Evolutionary conservation across 2,888 invertebrate genomes (phyloP).

Genomic region (Pterostichus madidus): DNA sequence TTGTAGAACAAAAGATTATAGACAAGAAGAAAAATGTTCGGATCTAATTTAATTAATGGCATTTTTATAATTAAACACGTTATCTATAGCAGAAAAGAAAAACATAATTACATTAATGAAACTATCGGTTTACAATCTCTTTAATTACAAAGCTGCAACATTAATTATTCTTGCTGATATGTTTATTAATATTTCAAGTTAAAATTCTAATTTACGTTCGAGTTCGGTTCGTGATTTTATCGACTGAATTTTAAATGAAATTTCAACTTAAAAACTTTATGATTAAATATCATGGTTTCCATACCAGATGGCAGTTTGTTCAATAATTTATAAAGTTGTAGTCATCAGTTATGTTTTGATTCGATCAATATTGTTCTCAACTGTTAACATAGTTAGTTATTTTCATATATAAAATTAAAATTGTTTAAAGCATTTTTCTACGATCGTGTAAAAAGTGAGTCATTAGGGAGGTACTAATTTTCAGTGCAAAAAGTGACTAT

Average conservation of each 20-base stretch:
- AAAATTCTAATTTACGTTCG: background rate
- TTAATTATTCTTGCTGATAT: background rate
- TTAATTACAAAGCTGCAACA: slow-evolving; percentile 3
- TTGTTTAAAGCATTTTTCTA: too few species aligned
- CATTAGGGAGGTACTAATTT: too few species aligned
- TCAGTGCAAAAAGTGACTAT: too few species aligned
- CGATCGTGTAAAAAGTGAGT: too few species aligned
- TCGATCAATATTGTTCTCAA: slow-evolving; percentile 3
- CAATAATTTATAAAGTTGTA: slow-evolving; percentile 19
- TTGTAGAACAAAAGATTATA: slow-evolving; percentile 37
- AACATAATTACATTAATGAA: slow-evolving; percentile 7
- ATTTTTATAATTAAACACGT: slow-evolving; percentile 32
- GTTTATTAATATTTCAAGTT: background rate
- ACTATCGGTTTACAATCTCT: background rate
- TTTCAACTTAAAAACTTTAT: slow-evolving; percentile 29
- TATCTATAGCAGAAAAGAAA: background rate
- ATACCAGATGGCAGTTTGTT: slow-evolving; percentile 9
- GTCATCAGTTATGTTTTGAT: slow-evolving; percentile 18
- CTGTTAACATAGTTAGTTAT: background rate
- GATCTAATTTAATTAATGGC: slow-evolving; percentile 36
- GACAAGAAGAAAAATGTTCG: slow-evolving; percentile 13
- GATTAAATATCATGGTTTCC: slow-evolving; percentile 29
- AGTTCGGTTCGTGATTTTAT: background rate
- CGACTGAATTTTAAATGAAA: slow-evolving; percentile 19
- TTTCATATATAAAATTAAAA: background rate